A percentile compares a stretch with the other conserved stretches of the same genome.
These are phyloP conservation scores for Eilema caniola DNA, from an alignment of 2,888 invertebrate genomes.

Conservation along the genomic window DNA sequence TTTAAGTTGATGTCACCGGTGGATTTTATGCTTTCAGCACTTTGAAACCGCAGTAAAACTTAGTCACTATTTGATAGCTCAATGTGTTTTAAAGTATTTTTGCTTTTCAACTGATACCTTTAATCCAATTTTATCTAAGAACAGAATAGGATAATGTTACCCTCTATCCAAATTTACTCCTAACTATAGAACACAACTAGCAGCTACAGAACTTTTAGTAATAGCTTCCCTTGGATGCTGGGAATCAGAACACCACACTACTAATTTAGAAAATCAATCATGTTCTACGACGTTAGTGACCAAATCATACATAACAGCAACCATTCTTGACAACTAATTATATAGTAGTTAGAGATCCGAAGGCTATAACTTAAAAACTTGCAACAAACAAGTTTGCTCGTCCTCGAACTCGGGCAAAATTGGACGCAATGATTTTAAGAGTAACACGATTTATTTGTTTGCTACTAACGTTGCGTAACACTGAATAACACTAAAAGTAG, in stretches of 20 bases:
- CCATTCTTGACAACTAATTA: conserved; percentile 41
- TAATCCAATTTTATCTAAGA: background rate
- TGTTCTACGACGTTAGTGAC: background rate
- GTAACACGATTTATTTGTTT: conserved; percentile 71
- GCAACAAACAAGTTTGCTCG: conserved; percentile 41
- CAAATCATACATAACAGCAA: background rate
- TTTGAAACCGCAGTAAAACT: conserved; percentile 61
- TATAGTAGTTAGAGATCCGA: conserved; percentile 38
- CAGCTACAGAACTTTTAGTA: no score
- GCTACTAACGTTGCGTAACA: conserved; percentile 55
- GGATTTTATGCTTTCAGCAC: conserved; percentile 60
- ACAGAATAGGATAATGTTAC: background rate
- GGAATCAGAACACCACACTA: no score
- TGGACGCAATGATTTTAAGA: conserved; percentile 48
- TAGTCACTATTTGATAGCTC: conserved; percentile 50
- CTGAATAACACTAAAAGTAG: conserved; percentile 54
- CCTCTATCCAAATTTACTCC: background rate
- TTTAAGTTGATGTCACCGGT: conserved; percentile 57
- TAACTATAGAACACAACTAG: background rate
- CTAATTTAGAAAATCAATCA: background rate
- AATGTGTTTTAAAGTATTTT: conserved; percentile 16
- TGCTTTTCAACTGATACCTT: background rate
- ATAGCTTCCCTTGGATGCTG: no score
- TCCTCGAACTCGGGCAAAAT: conserved; percentile 44
- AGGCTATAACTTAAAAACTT: conserved; percentile 50